Evolutionary conservation across 2,888 invertebrate species (phyloP).

Genomic region (Mallateleia sp.): DNA sequence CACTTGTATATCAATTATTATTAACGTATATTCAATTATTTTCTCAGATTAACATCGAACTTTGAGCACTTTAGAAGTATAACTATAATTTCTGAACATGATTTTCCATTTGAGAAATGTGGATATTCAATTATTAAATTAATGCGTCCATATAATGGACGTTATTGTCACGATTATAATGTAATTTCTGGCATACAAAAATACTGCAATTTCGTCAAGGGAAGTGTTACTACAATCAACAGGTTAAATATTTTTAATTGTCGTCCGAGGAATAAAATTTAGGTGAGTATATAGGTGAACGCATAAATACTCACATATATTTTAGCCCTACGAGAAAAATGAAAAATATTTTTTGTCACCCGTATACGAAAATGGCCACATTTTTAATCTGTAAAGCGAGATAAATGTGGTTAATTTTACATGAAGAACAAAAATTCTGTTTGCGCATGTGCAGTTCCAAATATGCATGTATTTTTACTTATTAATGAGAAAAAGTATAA

Average conservation of each 20-base stretch:
- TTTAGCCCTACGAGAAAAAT: too few relatives aligned
- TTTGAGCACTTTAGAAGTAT: constrained; percentile 93
- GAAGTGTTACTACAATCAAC: constrained; percentile 91
- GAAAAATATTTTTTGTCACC: too few relatives aligned
- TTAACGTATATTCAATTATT: not conserved
- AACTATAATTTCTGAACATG: constrained; percentile 93
- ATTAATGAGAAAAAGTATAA: too few relatives aligned
- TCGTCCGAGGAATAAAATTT: too few relatives aligned
- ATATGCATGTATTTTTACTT: too few relatives aligned
- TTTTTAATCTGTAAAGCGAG: too few relatives aligned
- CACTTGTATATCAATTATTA: not conserved
- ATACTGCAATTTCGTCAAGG: constrained; percentile 92
- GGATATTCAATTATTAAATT: constrained; percentile 88
- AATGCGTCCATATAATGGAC: constrained; percentile 91
- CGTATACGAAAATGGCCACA: too few relatives aligned
- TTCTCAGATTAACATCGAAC: constrained; percentile 89
- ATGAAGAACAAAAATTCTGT: too few relatives aligned
- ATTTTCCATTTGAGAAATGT: constrained; percentile 90
- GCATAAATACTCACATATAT: too few relatives aligned
- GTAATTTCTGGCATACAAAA: constrained; percentile 91
- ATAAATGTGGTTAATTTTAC: too few relatives aligned
- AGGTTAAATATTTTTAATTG: constrained; percentile 89
- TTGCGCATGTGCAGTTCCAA: too few relatives aligned
- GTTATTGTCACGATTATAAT: constrained; percentile 91
- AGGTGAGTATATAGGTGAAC: too few relatives aligned